phyloP scores from a whole-genome alignment of 2,888 invertebrate species.

The Pseudanteris insignis region DNA sequence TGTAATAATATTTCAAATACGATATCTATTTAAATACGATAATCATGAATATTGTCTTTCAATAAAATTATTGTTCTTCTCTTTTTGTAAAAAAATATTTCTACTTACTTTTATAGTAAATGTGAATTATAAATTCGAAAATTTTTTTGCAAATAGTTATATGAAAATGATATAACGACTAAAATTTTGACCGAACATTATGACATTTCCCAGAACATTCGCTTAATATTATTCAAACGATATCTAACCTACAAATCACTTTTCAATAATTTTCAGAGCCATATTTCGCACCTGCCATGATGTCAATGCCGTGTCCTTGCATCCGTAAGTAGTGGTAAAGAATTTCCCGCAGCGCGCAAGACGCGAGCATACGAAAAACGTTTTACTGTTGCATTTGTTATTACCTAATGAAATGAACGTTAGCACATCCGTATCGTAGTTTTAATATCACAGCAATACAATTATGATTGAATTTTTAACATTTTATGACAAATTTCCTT shows the following conservation, averaged over 20 bases:
- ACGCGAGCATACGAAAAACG: conserved; percentile 13
- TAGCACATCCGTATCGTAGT: conserved; percentile 14
- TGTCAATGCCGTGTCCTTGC: conserved; percentile 48
- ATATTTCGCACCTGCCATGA: conserved; percentile 39
- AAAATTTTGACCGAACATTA: not conserved
- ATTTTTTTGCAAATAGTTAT: no score
- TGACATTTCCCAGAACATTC: not conserved
- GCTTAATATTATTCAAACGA: not conserved
- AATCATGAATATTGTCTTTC: no score
- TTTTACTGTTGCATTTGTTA: conserved; percentile 13
- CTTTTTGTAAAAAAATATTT: no score
- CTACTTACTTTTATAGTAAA: no score
- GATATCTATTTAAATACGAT: no score
- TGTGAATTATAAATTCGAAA: no score
- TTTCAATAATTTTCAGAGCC: conserved; percentile 38
- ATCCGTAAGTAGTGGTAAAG: conserved; percentile 47
- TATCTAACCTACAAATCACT: not conserved
- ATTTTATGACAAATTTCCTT: no score
- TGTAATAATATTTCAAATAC: no score
- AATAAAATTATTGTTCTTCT: no score
- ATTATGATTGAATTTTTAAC: no score
- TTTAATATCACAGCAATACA: no score
- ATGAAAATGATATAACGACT: no score
- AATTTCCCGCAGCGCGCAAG: conserved; percentile 15
- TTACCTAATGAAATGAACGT: conserved; percentile 29